Evolutionary conservation across 92 coral and sea anemone species (phyloP).

Genomic region (Plumapathes pennacea): DNA sequence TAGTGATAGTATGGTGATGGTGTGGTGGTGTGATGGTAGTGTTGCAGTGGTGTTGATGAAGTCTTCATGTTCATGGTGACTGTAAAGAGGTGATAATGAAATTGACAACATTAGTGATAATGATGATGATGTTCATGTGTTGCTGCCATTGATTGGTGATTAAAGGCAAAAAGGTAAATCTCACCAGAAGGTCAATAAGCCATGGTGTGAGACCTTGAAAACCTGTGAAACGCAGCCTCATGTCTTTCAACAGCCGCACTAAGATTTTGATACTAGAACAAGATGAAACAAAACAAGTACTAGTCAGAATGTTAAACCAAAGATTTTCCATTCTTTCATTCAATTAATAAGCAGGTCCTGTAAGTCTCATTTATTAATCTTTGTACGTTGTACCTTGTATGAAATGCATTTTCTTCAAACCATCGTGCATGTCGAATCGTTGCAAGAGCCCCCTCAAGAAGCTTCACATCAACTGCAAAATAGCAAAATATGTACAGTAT

Average conservation of each 20-base stretch:
- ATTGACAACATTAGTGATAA: too few relatives aligned
- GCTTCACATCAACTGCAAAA: constrained; percentile 89
- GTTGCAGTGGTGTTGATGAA: too few relatives aligned
- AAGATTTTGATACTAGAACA: constrained; percentile 78
- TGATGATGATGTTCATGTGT: not conserved
- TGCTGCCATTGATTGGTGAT: not conserved
- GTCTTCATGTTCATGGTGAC: too few relatives aligned
- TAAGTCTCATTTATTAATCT: not conserved
- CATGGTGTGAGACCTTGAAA: constrained; percentile 95
- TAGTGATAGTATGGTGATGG: too few relatives aligned
- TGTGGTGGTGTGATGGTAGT: too few relatives aligned
- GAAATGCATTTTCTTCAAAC: constrained; percentile 99
- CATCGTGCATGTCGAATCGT: constrained; percentile 97
- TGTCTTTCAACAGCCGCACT: constrained; percentile 88
- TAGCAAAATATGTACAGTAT: not conserved
- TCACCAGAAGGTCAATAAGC: constrained; percentile 96
- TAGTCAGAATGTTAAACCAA: not conserved
- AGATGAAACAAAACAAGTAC: not conserved
- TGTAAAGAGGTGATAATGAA: too few relatives aligned
- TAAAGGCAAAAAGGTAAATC: not conserved
- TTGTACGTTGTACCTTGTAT: constrained; percentile 68
- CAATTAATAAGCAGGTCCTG: not conserved
- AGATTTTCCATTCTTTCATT: not conserved
- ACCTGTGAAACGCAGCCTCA: constrained; percentile 83
- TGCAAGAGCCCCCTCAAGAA: constrained; percentile 95